phyloP scores from a whole-genome alignment of 1,140 invertebrate species.

The Magallana ariakensis region DNA sequence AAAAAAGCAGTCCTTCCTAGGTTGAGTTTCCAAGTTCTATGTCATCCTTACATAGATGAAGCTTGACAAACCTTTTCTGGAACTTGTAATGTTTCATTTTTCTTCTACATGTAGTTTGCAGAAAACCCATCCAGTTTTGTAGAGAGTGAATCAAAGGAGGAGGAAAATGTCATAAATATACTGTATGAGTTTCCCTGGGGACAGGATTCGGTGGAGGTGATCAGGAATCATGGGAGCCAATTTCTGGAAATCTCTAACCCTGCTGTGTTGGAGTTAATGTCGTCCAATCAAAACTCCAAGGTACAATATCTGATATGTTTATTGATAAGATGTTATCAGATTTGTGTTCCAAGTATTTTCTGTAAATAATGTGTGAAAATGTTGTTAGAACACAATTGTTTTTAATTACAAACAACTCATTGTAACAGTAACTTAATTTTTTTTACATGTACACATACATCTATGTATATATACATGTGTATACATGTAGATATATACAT shows the following conservation, averaged over 20 bases:
- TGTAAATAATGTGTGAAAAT: not conserved
- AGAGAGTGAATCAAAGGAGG: constrained; percentile 23
- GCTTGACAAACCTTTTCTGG: no score
- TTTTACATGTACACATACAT: no score
- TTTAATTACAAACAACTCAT: no score
- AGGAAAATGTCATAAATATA: constrained; percentile 26
- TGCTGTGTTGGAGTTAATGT: constrained; percentile 35
- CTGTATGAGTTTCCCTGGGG: constrained; percentile 57
- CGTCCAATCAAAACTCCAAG: not conserved
- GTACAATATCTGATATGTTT: not conserved
- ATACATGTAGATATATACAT: no score
- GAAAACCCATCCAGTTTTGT: constrained; percentile 45
- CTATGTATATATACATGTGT: no score
- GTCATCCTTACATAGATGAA: no score
- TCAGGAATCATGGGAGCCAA: constrained; percentile 30
- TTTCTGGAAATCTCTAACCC: constrained; percentile 20
- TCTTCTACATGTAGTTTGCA: constrained; percentile 38
- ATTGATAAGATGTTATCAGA: not conserved
- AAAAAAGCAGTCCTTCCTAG: no score
- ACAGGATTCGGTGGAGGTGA: constrained; percentile 42
- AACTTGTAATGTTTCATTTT: not conserved
- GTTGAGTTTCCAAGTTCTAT: no score
- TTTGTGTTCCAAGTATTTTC: not conserved
- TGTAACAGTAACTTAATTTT: no score
- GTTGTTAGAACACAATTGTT: no score